Percentiles rank a stretch among this genome's conserved stretches.
Conservation (phyloP, 2,888 invertebrate genomes). For the Eristalis intricaria region DNA sequence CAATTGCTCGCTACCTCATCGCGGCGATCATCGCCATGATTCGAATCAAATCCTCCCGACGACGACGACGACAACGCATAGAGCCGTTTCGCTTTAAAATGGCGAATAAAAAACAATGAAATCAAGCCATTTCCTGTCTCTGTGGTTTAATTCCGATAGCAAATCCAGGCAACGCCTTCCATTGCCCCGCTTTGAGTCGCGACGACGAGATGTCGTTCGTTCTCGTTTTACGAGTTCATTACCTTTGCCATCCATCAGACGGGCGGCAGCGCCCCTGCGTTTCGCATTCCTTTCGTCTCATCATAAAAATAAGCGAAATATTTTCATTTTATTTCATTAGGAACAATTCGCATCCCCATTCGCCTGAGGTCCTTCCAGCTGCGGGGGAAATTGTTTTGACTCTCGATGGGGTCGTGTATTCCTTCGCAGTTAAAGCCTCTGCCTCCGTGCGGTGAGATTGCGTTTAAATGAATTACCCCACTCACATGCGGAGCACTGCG, state of each 20-base stretch:
- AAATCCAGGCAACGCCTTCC: slow-evolving; percentile 9
- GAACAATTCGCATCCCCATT: slow-evolving; percentile 43
- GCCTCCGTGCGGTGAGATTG: slow-evolving; percentile 58
- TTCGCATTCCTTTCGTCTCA: slow-evolving; percentile 42
- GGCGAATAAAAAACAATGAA: not conserved
- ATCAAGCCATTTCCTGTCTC: not conserved
- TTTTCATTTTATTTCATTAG: slow-evolving; percentile 9
- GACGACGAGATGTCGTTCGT: slow-evolving; percentile 19
- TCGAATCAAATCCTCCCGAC: not conserved
- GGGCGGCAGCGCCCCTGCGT: slow-evolving; percentile 15
- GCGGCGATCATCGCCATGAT: not conserved
- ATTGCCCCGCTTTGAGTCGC: not conserved
- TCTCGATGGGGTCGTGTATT: slow-evolving; percentile 38
- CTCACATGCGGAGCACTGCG: slow-evolving; percentile 11
- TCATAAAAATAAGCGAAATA: slow-evolving; percentile 37
- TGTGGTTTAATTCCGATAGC: not conserved
- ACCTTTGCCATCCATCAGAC: slow-evolving; percentile 21
- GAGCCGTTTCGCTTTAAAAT: not conserved
- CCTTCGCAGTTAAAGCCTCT: slow-evolving; percentile 31
- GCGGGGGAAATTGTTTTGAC: slow-evolving; percentile 50
- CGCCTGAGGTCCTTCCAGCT: slow-evolving; percentile 30
- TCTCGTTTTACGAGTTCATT: slow-evolving; percentile 49
- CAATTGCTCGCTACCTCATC: not conserved
- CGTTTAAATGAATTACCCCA: slow-evolving; percentile 65
- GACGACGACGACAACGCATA: not conserved